Percentiles rank a stretch among this genome's conserved stretches.
Evolutionary conservation across 2,888 invertebrate species (phyloP).

Genomic region (Brachylomia viminalis): DNA sequence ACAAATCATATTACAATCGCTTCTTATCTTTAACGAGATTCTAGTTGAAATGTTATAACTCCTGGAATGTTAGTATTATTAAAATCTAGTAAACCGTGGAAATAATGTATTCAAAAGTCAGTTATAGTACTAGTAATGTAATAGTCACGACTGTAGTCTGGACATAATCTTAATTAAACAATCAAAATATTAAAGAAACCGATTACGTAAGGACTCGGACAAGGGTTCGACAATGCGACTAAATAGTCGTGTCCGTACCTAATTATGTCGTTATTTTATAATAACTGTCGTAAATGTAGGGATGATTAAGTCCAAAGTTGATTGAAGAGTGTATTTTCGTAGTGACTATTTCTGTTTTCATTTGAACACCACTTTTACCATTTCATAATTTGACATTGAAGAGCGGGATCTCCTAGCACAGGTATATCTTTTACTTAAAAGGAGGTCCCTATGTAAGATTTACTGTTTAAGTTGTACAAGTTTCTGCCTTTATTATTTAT

Average conservation of each 20-base stretch:
- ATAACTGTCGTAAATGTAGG: too few species aligned
- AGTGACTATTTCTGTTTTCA: too few species aligned
- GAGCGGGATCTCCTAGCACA: too few species aligned
- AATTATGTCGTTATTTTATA: neutral
- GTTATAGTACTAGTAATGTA: conserved; percentile 48
- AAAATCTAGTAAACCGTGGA: conserved; percentile 57
- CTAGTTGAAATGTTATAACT: conserved; percentile 33
- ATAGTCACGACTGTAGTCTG: conserved; percentile 36
- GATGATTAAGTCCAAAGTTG: too few species aligned
- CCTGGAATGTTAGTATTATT: conserved; percentile 48
- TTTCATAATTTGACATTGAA: too few species aligned
- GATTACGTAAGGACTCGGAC: conserved; percentile 16
- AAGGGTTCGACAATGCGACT: conserved; percentile 21
- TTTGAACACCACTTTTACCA: too few species aligned
- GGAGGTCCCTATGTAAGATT: too few species aligned
- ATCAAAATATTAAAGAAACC: conserved; percentile 58
- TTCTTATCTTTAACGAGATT: conserved; percentile 47
- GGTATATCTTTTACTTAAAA: too few species aligned
- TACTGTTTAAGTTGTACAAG: too few species aligned
- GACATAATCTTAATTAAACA: conserved; percentile 59
- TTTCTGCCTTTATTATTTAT: too few species aligned
- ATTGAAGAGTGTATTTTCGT: too few species aligned
- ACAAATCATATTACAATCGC: conserved; percentile 34
- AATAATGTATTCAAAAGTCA: conserved; percentile 57
- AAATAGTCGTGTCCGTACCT: neutral